Conservation (phyloP, 2,888 invertebrate genomes). For the Apotomis betuletana region DNA sequence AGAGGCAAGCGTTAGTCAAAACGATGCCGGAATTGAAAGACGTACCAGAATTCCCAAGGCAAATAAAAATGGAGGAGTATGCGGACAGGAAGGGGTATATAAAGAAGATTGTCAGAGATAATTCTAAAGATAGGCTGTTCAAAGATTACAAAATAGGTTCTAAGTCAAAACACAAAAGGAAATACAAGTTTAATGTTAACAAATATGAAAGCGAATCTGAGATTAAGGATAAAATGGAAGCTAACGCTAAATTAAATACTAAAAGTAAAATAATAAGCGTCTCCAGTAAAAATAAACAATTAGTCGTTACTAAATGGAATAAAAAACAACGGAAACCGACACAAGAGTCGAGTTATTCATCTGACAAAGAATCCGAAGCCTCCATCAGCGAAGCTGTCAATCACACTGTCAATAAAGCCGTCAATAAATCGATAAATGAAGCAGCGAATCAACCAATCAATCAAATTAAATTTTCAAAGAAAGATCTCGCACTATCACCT, state of each 20-base stretch:
- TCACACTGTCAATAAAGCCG: conserved; percentile 29
- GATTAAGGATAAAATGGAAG: conserved; percentile 55
- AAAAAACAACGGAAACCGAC: conserved; percentile 56
- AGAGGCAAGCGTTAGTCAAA: conserved; percentile 74
- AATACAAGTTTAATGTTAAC: conserved; percentile 52
- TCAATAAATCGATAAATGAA: conserved; percentile 40
- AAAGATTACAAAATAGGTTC: conserved; percentile 51
- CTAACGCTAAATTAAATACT: conserved; percentile 56
- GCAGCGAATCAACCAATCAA: conserved; percentile 23
- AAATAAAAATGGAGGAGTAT: conserved; percentile 66
- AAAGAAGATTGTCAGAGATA: conserved; percentile 55
- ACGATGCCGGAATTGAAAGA: conserved; percentile 74
- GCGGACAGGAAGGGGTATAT: conserved; percentile 65
- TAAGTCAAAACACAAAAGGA: conserved; percentile 46
- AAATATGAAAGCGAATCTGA: conserved; percentile 58
- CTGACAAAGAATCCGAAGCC: conserved; percentile 51
- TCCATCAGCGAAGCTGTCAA: conserved; percentile 48
- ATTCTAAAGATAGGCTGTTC: conserved; percentile 50
- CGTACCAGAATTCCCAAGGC: conserved; percentile 76
- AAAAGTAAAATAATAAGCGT: conserved; percentile 61
- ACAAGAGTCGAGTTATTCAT: conserved; percentile 55
- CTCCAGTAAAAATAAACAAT: conserved; percentile 45
- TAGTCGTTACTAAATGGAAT: conserved; percentile 60
- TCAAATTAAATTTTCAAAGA: conserved; percentile 61
- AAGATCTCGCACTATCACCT: conserved; percentile 64